These are phyloP conservation scores for Eremobia ochroleuca DNA, from an alignment of 2,888 invertebrate genomes.

Conservation along the genomic window DNA sequence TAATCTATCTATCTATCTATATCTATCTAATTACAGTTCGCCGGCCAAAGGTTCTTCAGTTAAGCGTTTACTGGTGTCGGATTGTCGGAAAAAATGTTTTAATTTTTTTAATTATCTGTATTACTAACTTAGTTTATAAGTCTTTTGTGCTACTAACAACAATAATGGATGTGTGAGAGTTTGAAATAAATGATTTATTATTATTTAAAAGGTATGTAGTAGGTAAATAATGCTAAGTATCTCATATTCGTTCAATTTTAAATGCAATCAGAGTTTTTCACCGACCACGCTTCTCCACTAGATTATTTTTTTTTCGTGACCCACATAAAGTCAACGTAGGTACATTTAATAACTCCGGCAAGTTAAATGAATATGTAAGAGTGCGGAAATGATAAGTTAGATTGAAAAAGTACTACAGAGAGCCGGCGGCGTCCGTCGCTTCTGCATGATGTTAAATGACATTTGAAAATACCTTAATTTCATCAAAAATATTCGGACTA, in stretches of 20 bases:
- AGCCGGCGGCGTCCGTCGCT: not conserved
- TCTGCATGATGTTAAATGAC: constrained; percentile 15
- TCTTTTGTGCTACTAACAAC: no score
- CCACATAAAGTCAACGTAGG: not conserved
- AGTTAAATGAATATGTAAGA: constrained; percentile 49
- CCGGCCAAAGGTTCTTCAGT: not conserved
- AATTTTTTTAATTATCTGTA: no score
- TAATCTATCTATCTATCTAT: no score
- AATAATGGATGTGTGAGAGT: no score
- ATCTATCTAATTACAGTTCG: constrained; percentile 1
- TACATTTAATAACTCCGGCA: constrained; percentile 22
- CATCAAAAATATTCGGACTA: not conserved
- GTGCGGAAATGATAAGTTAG: constrained; percentile 52
- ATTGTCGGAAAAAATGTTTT: no score
- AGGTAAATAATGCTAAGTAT: no score
- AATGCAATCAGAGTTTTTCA: not conserved
- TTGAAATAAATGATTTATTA: no score
- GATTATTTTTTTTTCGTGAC: not conserved
- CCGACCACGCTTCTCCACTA: not conserved
- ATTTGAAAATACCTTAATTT: constrained; percentile 39
- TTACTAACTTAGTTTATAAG: no score
- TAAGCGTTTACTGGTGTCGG: no score
- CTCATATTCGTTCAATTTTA: not conserved
- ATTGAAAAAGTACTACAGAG: constrained; percentile 59
- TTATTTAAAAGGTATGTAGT: not conserved